Conservation (phyloP, 1,140 invertebrate species). For the Bradynema listronoti region DNA sequence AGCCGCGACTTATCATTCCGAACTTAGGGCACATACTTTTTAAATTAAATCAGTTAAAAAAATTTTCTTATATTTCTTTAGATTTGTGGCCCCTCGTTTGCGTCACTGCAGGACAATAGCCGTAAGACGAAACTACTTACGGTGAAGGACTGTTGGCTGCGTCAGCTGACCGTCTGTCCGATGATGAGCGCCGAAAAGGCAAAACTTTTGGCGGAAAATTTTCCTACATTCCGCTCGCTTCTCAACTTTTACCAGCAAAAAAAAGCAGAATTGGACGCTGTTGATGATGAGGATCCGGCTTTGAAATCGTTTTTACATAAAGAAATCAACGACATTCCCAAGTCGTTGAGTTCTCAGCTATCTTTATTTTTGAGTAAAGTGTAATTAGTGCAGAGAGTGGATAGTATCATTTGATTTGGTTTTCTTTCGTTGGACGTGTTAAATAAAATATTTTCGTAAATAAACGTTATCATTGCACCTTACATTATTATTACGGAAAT, state of each 20-base stretch:
- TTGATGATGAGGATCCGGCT: not conserved
- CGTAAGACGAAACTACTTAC: constrained; percentile 32
- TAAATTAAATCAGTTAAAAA: not conserved
- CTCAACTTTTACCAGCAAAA: constrained; percentile 31
- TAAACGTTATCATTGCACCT: no score
- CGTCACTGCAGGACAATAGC: constrained; percentile 37
- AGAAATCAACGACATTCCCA: constrained; percentile 1
- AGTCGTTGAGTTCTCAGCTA: constrained; percentile 5
- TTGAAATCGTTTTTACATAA: not conserved
- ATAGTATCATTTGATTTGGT: no score
- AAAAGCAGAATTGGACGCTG: constrained; percentile 1
- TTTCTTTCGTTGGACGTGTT: no score
- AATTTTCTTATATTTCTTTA: constrained; percentile 29
- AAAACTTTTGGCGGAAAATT: constrained; percentile 15
- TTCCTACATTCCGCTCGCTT: constrained; percentile 41
- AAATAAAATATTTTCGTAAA: no score
- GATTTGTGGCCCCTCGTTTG: constrained; percentile 39
- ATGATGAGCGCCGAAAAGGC: constrained; percentile 38
- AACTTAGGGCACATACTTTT: not conserved
- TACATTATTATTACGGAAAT: no score
- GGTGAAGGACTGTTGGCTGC: constrained; percentile 38
- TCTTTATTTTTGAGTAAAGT: constrained; percentile 4
- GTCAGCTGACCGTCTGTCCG: constrained; percentile 46
- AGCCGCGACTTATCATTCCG: no score
- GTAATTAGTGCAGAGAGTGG: no score